Evolutionary conservation across 2,888 invertebrate genomes (phyloP).

Genomic region (Perizoma flavofasciatum): DNA sequence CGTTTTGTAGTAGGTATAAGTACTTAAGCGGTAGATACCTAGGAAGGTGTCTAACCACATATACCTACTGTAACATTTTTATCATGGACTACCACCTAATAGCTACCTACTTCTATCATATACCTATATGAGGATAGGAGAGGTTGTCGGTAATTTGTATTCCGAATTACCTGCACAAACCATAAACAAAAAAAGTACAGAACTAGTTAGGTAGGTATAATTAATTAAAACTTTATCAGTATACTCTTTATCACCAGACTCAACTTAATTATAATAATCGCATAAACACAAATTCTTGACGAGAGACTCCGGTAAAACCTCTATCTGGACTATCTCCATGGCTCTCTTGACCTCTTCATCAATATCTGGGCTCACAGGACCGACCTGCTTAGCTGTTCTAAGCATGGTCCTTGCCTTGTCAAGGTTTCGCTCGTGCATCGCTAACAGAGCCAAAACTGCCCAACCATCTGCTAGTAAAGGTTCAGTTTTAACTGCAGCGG

Average conservation of each 20-base stretch:
- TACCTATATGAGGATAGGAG: background rate
- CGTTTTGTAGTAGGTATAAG: background rate
- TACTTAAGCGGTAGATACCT: too few relatives aligned
- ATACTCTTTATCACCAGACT: too few relatives aligned
- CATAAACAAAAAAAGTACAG: background rate
- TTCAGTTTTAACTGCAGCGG: constrained; percentile 67
- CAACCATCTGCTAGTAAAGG: constrained; percentile 72
- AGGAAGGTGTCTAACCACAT: too few relatives aligned
- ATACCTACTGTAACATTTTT: too few relatives aligned
- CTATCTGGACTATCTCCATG: constrained; percentile 53
- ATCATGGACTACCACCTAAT: too few relatives aligned
- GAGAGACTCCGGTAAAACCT: constrained; percentile 58
- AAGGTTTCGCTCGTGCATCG: constrained; percentile 58
- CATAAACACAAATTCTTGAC: constrained; percentile 67
- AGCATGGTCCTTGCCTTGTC: constrained; percentile 65
- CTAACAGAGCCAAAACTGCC: constrained; percentile 68
- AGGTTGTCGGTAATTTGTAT: background rate
- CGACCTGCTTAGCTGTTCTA: constrained; percentile 69
- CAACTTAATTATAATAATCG: constrained; percentile 47
- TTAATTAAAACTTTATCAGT: too few relatives aligned
- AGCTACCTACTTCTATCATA: too few relatives aligned
- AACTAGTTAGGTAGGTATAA: background rate
- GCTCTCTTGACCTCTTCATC: constrained; percentile 56
- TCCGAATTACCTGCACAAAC: too few relatives aligned
- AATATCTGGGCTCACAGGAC: constrained; percentile 62